These are phyloP conservation scores for Corvus cornix DNA, from an alignment of 2,113 vertebrate species.

Conservation along the genomic window DNA sequence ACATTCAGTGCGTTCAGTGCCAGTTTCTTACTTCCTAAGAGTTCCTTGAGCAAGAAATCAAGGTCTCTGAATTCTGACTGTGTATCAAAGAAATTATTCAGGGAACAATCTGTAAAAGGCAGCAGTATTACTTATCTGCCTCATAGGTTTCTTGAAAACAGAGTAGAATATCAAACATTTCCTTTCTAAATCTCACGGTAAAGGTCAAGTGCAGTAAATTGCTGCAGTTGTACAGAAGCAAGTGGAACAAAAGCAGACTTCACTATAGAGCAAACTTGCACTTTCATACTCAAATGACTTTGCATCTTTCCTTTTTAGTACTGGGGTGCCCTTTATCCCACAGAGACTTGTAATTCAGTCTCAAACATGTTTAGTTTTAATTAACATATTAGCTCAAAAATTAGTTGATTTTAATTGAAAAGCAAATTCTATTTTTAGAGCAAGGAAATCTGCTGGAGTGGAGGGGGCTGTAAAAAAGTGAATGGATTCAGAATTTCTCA, in stretches of 20 bases:
- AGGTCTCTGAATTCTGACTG: not conserved
- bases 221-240: slow-evolving; percentile 5
- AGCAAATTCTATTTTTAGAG: not conserved
- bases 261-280: not conserved
- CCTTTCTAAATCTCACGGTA: slow-evolving; percentile 44
- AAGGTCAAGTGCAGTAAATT: slow-evolving; percentile 58
- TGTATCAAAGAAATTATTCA: slow-evolving; percentile 19
- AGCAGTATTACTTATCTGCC: slow-evolving; percentile 17
- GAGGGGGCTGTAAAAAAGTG: not conserved
- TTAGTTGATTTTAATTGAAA: not conserved
- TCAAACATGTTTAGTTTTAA: not conserved
- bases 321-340: not conserved
- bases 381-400: not conserved
- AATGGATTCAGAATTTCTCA: not conserved
- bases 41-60: not conserved
- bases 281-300: not conserved
- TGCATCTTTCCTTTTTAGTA: not conserved
- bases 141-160: slow-evolving; percentile 24
- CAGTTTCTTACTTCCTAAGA: not conserved
- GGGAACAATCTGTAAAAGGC: slow-evolving; percentile 26
- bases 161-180: slow-evolving; percentile 37
- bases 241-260: not conserved
- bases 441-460: not conserved
- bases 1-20: not conserved
- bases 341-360: not conserved